Percentiles rank a stretch among this genome's conserved stretches.
Evolutionary conservation across 2,113 vertebrate genomes (phyloP).

Genomic region (Triplophysa rosa): DNA sequence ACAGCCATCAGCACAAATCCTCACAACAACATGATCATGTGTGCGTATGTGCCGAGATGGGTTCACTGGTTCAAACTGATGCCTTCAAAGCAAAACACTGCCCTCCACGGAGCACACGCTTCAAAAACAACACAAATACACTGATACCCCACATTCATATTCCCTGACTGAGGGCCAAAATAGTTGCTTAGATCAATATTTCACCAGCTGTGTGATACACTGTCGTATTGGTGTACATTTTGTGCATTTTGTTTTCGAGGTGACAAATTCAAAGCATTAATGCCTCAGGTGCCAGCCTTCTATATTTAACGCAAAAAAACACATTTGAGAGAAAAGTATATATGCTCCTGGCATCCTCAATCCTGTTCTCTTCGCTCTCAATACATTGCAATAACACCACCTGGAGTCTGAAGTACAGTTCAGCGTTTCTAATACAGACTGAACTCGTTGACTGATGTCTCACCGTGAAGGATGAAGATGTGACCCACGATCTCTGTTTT

Average conservation of each 20-base stretch:
- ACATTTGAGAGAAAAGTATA: neutral
- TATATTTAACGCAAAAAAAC: neutral
- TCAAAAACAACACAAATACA: slow-evolving; percentile 7
- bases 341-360: neutral
- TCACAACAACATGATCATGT: neutral
- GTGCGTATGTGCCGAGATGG: neutral
- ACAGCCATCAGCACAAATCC: neutral
- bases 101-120: neutral
- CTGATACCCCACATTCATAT: slow-evolving; percentile 2
- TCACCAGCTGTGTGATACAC: slow-evolving; percentile 10
- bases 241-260: slow-evolving; percentile 5
- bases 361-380: neutral
- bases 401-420: neutral
- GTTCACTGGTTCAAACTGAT: neutral
- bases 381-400: neutral
- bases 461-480: neutral
- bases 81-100: neutral
- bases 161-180: slow-evolving; percentile 25
- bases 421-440: neutral
- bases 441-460: slow-evolving; percentile 8
- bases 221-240: slow-evolving; percentile 8
- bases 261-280: slow-evolving; percentile 49
- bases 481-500: neutral
- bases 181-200: slow-evolving; percentile 40
- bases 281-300: slow-evolving; percentile 28